Conservation (phyloP, 2,888 invertebrate species). For the Standfussiana lucernea region DNA sequence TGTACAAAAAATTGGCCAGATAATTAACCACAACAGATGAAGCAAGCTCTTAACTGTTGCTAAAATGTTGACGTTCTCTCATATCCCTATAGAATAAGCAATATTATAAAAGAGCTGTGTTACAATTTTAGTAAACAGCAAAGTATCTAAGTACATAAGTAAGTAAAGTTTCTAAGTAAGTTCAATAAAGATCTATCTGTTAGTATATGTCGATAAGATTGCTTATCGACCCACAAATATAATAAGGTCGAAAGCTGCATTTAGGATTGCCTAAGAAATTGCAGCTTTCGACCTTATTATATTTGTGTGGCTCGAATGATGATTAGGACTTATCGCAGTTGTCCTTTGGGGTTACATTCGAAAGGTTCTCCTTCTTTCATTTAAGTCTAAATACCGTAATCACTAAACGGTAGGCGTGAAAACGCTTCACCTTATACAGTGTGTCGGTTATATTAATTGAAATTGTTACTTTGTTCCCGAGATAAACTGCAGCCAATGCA, state of each 20-base stretch:
- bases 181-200: background rate
- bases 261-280: too few species aligned
- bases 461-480: constrained; percentile 57
- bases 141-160: background rate
- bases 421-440: constrained; percentile 6
- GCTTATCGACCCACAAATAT: too few species aligned
- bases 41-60: background rate
- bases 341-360: background rate
- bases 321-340: too few species aligned
- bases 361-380: background rate
- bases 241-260: too few species aligned
- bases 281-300: background rate
- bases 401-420: constrained; percentile 19
- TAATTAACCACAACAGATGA: background rate
- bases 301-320: too few species aligned
- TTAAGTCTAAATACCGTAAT: background rate
- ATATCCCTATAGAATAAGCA: background rate
- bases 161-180: background rate
- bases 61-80: background rate
- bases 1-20: background rate
- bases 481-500: constrained; percentile 57
- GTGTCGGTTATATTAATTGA: constrained; percentile 47
- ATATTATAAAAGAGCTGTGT: background rate
- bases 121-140: background rate
- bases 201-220: background rate